A percentile compares a stretch with the other conserved stretches of the same genome.
Evolutionary conservation across 2,113 vertebrate genomes (phyloP).

Genomic region (Hystrix cristata): DNA sequence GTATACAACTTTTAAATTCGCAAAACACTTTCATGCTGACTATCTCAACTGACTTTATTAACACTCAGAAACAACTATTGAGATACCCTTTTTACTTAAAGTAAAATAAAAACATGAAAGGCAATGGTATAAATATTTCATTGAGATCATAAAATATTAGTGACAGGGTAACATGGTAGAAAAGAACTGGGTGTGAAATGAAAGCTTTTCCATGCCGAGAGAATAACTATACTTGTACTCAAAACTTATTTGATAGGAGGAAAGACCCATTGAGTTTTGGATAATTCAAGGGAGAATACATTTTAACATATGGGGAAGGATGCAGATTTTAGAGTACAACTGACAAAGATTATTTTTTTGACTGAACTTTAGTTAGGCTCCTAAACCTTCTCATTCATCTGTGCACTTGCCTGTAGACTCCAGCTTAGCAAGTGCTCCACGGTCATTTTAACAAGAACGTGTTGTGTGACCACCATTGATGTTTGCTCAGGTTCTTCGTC

Average conservation of each 20-base stretch:
- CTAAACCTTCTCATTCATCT: neutral
- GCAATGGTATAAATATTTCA: neutral
- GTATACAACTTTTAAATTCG: neutral
- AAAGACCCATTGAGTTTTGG: neutral
- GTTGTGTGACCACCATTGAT: neutral
- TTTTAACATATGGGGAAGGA: neutral
- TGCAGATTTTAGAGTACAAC: neutral
- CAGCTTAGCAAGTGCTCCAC: neutral
- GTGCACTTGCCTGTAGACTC: neutral
- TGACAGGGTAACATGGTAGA: neutral
- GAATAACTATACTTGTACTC: neutral
- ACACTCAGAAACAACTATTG: neutral
- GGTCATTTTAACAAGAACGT: neutral
- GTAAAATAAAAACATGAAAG: slow-evolving; percentile 26
- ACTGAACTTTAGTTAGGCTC: neutral
- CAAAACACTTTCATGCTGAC: neutral
- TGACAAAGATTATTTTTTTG: neutral
- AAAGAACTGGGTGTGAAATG: neutral
- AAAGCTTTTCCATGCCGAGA: neutral
- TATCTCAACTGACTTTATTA: neutral
- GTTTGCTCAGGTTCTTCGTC: neutral
- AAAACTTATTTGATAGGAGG: neutral
- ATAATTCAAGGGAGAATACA: neutral
- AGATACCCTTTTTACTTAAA: neutral
- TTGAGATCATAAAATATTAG: neutral